Conservation (phyloP, 2,113 vertebrate genomes). For the Elanoides forficatus region DNA sequence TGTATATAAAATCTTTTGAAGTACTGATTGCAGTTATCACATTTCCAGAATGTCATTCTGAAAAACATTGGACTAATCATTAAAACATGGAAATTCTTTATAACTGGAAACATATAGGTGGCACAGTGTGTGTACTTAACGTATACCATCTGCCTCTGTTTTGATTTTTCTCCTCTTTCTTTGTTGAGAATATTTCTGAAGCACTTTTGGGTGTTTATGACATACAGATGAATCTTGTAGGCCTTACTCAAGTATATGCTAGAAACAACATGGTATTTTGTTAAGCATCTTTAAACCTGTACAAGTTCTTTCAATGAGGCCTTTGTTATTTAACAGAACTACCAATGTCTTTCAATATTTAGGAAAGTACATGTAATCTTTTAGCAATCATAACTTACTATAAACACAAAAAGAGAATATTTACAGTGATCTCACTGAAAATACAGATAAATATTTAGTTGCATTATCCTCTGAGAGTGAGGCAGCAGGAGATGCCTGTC, state of each 20-base stretch:
- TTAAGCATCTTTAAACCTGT: not conserved
- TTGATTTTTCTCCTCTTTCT: not conserved
- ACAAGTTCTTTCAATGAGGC: not conserved
- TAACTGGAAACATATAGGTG: not conserved
- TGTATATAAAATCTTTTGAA: not conserved
- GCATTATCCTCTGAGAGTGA: not conserved
- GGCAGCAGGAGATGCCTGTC: not conserved
- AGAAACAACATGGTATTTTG: not conserved
- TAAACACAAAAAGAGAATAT: not conserved
- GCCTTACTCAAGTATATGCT: not conserved
- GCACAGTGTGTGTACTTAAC: not conserved
- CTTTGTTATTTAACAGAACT: not conserved
- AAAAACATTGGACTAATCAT: not conserved
- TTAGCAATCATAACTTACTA: not conserved
- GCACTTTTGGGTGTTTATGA: not conserved
- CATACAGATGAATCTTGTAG: not conserved
- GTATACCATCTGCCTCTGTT: conserved; percentile 6
- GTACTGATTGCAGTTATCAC: not conserved
- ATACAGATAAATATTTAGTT: not conserved
- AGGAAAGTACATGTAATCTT: not conserved
- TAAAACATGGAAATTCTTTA: not conserved
- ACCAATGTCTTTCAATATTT: not conserved
- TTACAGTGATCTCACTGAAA: not conserved
- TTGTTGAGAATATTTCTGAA: not conserved
- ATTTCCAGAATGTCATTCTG: conserved; percentile 4